phyloP scores from a whole-genome alignment of 2,888 invertebrate species.

The Cordilura impudica region DNA sequence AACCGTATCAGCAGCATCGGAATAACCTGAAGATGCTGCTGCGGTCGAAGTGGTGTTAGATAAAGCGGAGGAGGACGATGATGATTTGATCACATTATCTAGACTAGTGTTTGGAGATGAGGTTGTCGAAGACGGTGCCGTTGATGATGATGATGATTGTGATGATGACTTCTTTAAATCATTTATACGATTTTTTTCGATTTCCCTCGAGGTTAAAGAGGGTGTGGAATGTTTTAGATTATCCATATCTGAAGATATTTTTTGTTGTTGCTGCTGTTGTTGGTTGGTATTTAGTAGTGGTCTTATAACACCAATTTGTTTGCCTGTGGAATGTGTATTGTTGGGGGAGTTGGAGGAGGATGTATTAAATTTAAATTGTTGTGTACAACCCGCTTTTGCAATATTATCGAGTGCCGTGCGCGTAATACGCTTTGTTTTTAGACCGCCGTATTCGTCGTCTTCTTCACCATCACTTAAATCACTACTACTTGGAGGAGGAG shows the following conservation, averaged over 20 bases:
- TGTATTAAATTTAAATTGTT: constrained; percentile 78
- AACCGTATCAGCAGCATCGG: constrained; percentile 69
- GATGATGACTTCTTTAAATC: constrained; percentile 80
- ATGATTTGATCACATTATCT: constrained; percentile 72
- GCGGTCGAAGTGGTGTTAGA: constrained; percentile 21
- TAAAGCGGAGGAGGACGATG: constrained; percentile 31
- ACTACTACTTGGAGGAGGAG: constrained; percentile 65
- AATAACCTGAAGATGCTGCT: constrained; percentile 59
- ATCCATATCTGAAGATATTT: constrained; percentile 56
- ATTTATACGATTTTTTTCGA: constrained; percentile 85
- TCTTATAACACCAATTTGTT: constrained; percentile 81
- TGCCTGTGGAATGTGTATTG: constrained; percentile 62
- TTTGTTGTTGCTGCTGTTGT: constrained; percentile 27
- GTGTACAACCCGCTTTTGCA: constrained; percentile 83
- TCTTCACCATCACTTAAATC: constrained; percentile 65
- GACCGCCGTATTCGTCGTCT: constrained; percentile 73
- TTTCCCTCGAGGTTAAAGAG: constrained; percentile 81
- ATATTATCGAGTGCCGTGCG: constrained; percentile 83
- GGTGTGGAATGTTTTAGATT: constrained; percentile 56
- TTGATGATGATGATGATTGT: constrained; percentile 51
- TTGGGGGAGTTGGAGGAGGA: constrained; percentile 37
- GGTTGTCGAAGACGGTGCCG: constrained; percentile 25
- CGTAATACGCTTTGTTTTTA: constrained; percentile 76
- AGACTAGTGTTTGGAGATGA: constrained; percentile 68
- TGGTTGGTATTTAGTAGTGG: constrained; percentile 73